Evolutionary conservation across 2,797 vertebrate genomes (phyloP).

Genomic region (Microchirus variegatus): DNA sequence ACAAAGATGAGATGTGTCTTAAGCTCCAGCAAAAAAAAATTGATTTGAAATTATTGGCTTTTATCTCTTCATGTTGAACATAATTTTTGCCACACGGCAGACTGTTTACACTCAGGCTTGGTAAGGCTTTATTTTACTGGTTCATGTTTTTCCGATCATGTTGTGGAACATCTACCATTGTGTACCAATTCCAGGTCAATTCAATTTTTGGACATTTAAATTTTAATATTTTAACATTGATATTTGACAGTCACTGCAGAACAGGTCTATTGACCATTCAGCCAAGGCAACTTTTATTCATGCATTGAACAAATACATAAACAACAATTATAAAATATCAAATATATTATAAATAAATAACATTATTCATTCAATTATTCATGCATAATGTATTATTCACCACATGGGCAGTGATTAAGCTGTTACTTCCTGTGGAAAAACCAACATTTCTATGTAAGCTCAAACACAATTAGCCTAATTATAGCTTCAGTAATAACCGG

Average conservation of each 20-base stretch:
- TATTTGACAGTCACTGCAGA: background rate
- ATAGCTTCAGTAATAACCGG: background rate
- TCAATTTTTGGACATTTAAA: too few species aligned
- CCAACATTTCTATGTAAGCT: background rate
- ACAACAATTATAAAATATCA: too few species aligned
- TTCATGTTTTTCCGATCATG: background rate
- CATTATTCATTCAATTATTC: constrained; percentile 1
- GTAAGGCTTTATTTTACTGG: constrained; percentile 34
- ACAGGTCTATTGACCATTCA: background rate
- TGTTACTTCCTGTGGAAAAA: background rate
- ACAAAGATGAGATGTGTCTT: constrained; percentile 9
- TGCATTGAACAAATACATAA: too few species aligned
- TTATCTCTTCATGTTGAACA: constrained; percentile 7
- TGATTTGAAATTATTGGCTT: constrained; percentile 5
- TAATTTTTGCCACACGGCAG: constrained; percentile 5
- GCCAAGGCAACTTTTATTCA: too few species aligned
- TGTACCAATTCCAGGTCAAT: background rate
- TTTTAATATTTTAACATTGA: too few species aligned
- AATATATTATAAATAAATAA: background rate
- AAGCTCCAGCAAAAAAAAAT: constrained; percentile 11
- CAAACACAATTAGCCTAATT: background rate
- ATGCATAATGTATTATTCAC: constrained; percentile 10
- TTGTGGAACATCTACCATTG: constrained; percentile 1
- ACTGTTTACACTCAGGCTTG: background rate
- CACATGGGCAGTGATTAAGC: background rate